Conservation (phyloP, 2,888 invertebrate species). For the Diplazon laetatorius region DNA sequence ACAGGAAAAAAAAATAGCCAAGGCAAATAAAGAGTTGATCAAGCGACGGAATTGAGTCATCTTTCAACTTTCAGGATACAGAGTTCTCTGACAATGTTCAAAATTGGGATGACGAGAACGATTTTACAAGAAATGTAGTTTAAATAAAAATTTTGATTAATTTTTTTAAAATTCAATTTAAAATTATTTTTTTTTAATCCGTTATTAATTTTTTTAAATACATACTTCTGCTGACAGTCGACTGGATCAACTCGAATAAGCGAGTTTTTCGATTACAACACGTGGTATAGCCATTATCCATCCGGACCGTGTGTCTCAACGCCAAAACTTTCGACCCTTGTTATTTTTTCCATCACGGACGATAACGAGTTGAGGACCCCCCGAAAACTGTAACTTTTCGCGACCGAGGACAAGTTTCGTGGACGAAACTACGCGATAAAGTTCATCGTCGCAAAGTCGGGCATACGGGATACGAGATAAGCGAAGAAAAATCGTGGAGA, state of each 20-base stretch:
- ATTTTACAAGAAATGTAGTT: no score
- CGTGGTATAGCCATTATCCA: slow-evolving; percentile 2
- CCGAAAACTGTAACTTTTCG: slow-evolving; percentile 18
- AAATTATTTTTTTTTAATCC: no score
- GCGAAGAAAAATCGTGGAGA: slow-evolving; percentile 6
- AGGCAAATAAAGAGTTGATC: no score
- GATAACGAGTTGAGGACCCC: slow-evolving; percentile 50
- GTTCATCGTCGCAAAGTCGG: slow-evolving; percentile 1
- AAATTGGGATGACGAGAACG: no score
- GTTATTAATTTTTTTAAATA: no score
- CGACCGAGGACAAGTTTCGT: slow-evolving; percentile 37
- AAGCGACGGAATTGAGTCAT: no score
- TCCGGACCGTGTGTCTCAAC: slow-evolving; percentile 39
- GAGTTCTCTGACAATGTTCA: no score
- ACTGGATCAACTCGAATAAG: slow-evolving; percentile 12
- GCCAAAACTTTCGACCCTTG: slow-evolving; percentile 42
- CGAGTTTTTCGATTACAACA: slow-evolving; percentile 7
- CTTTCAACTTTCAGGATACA: no score
- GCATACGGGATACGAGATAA: neutral
- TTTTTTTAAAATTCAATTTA: no score
- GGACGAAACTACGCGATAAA: slow-evolving; percentile 28
- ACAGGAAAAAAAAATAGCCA: no score
- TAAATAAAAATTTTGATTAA: no score
- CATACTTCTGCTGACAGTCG: neutral
- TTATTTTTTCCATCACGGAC: neutral